Evolutionary conservation across 2,797 vertebrate genomes (phyloP), one percentile per base, ranked within the genome.

Genomic region (Avahi laniger): DNA sequence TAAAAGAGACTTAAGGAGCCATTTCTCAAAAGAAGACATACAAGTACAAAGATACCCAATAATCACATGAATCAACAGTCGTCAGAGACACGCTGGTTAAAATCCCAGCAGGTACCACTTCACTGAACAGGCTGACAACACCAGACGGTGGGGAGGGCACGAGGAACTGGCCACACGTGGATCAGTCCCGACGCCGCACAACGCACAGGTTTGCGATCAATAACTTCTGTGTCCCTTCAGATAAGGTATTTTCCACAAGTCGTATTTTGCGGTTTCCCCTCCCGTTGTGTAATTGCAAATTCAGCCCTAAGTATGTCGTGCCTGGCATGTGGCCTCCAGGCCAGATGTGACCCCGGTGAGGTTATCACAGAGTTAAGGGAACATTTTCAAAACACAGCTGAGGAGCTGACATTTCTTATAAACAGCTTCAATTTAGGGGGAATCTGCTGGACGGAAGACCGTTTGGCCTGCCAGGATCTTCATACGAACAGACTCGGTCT

Each of bases 321-420:
- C 33, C 54, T 76, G 80, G 57, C 87, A 14, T 0, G 4, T 28
- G 76, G 76, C 76, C 72, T 69, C 76, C 57, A n/a, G 28, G 70
- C 95, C 93, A 83, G 85, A 75, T 80, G 94, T 88, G 93, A 93
- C 92, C 95, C 59, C 38, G 6, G 38, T 0, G 54, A 95, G 88
- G 84, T 97, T 93, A 96, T 95, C 95, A 0, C n/a, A 18, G 63
- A 82, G 65, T 85, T 70, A 63, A 70, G 92, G 48, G 52, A 75
- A 67, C 83, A 50, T 87, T 90, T 85, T 92, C 92, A 80, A 61
- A 80, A 7, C 35, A 15, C 80, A 81, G 69, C 14, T 69, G 79
- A 10, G 79, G 72, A 78, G 82, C 88, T 96, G 97, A 95, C 95
- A 33, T 46, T 8, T 79, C 80, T 88, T 48, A 41, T 1, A 41